Evolutionary conservation across 2,113 vertebrate genomes (phyloP), one percentile per base, ranked within the genome.

Genomic region (Oplegnathus fasciatus): DNA sequence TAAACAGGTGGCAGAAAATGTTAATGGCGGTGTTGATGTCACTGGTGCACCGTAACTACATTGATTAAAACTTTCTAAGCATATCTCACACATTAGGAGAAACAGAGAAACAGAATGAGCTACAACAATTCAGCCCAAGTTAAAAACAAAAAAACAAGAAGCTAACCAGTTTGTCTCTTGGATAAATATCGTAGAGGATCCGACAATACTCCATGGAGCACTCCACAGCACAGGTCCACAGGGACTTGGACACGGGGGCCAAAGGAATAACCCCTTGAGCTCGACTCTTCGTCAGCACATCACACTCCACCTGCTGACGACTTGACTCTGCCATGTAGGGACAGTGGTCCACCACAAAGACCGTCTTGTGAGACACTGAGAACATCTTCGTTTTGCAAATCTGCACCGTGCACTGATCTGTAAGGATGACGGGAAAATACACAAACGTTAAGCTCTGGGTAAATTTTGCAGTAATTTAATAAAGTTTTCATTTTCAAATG

Each of bases 151-250:
- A 42, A 71, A 67, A 9, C 1, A 37, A 26, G 6, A 26, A 46
- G 89, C 97, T 95, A 60, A 99, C 98, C 95, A 99, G 94, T 81
- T 99, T 99, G 90, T 95, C 96, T 67, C 94, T 94, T 73, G 98
- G 98, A 89, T 98, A 99, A 89, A 99, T 95, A 75, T 99, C 98
- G 46, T 97, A 99, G 92, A 99, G 97, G 91, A 99, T 99, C 75
- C 98, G 96, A 67, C 98, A 99, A 80, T 99, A 99, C 84, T 99
- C 98, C 98, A 99, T 98, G 32, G 98, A 98, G 42, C 98, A 99
- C 75, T 99, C 98, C 80, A 99, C 97, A 0, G 98, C 98, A 46
- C 98, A 99, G 0, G 98, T 99, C 98, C 98, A 99, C 14, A 99
- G 93, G 0, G 98, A 99, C 79, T 99, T 99, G 75, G 98, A 98